Evolutionary conservation across 2,113 vertebrate genomes (phyloP).

Genomic region (Galeopterus variegatus): DNA sequence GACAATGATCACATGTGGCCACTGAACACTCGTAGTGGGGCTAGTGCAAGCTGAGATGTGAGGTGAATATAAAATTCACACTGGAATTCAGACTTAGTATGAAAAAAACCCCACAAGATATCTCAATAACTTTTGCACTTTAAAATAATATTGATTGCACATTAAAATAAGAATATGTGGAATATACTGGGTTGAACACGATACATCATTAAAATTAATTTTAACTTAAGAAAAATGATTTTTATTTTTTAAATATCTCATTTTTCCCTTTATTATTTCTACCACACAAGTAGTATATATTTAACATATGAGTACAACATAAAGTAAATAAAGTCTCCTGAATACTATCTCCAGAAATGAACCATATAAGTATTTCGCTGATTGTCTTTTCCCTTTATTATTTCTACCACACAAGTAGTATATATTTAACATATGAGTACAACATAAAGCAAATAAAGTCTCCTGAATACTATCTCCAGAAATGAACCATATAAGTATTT

Average conservation of each 20-base stretch:
- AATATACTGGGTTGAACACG: too few relatives aligned
- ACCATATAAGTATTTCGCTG: neutral
- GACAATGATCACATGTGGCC: too few relatives aligned
- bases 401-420: neutral
- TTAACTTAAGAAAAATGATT: neutral
- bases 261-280: neutral
- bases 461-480: neutral
- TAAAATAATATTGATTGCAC: too few relatives aligned
- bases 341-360: neutral
- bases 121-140: too few relatives aligned
- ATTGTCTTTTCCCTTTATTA: constrained; percentile 28
- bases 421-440: neutral
- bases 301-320: neutral
- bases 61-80: too few relatives aligned
- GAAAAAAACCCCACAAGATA: too few relatives aligned
- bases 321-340: constrained; percentile 18
- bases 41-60: too few relatives aligned
- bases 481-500: neutral
- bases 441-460: constrained; percentile 6
- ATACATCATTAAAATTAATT: too few relatives aligned
- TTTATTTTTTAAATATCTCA: neutral
- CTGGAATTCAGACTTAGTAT: too few relatives aligned
- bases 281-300: neutral
- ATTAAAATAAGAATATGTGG: too few relatives aligned
- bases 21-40: too few relatives aligned